Conservation (phyloP, 2,888 invertebrate species). For the Neoitamus cyanurus region DNA sequence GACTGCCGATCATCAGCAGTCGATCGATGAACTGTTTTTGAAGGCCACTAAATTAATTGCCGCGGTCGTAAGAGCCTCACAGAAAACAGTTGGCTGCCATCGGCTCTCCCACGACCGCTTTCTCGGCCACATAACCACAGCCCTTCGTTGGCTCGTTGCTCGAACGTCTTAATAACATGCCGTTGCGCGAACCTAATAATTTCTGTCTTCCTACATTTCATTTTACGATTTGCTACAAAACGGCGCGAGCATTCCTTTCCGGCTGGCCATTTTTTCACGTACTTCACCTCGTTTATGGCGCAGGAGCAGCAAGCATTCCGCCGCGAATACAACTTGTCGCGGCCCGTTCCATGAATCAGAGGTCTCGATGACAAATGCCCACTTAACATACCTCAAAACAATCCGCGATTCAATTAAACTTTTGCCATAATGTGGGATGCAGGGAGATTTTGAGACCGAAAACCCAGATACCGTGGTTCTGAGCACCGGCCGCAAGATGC, state of each 20-base stretch:
- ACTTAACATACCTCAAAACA: constrained; percentile 44
- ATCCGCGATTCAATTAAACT: constrained; percentile 44
- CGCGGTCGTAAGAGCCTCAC: neutral
- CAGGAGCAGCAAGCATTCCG: neutral
- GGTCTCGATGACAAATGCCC: constrained; percentile 32
- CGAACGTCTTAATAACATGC: neutral
- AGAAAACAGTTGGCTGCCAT: neutral
- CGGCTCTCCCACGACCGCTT: neutral
- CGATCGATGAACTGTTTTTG: neutral
- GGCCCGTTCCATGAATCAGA: constrained; percentile 25
- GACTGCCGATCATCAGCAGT: neutral
- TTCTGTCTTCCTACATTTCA: neutral
- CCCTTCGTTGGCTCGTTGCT: neutral
- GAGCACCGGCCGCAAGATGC: neutral
- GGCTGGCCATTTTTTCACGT: constrained; percentile 16
- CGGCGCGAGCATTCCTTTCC: neutral
- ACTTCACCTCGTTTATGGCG: constrained; percentile 31
- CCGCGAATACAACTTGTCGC: constrained; percentile 4
- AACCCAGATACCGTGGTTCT: neutral
- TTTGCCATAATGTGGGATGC: constrained; percentile 36
- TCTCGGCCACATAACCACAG: neutral
- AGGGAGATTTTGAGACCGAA: neutral
- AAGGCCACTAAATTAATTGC: neutral
- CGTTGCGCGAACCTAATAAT: neutral
- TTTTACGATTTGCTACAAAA: neutral